phyloP scores from a whole-genome alignment of 2,797 vertebrate genomes.

The Poecilia velifera region DNA sequence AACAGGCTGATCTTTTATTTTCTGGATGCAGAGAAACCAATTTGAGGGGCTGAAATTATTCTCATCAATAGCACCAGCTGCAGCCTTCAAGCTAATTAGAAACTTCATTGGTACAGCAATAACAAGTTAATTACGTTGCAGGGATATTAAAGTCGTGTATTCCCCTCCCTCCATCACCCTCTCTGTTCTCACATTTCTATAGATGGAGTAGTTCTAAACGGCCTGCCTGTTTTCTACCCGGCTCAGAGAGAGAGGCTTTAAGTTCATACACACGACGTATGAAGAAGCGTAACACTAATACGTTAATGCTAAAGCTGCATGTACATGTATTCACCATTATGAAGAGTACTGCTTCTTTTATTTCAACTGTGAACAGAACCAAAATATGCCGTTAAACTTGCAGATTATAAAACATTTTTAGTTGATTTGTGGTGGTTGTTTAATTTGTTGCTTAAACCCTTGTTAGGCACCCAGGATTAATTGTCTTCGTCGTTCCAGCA shows the following conservation, averaged over 20 bases:
- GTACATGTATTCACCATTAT: no score
- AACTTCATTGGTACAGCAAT: slow-evolving; percentile 73
- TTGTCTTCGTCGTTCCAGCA: not conserved
- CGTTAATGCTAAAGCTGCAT: no score
- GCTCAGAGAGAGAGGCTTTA: slow-evolving; percentile 22
- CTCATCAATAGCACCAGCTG: slow-evolving; percentile 56
- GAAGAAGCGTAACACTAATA: no score
- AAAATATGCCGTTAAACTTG: not conserved
- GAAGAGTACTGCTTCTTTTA: not conserved
- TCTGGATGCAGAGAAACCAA: slow-evolving; percentile 64
- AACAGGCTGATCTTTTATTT: slow-evolving; percentile 52
- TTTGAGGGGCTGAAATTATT: slow-evolving; percentile 70
- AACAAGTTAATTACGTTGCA: slow-evolving; percentile 77
- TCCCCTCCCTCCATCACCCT: slow-evolving; percentile 47
- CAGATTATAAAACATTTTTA: not conserved
- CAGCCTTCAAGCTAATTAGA: slow-evolving; percentile 77
- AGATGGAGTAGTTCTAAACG: slow-evolving; percentile 38
- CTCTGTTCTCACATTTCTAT: slow-evolving; percentile 41
- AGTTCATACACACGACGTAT: slow-evolving; percentile 3
- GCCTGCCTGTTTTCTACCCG: slow-evolving; percentile 20
- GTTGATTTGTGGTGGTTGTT: not conserved
- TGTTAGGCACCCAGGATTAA: not conserved
- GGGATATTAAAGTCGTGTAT: slow-evolving; percentile 67
- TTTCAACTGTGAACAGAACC: not conserved
- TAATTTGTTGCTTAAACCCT: not conserved